phyloP scores from a whole-genome alignment of 2,113 vertebrate genomes.

The Rhinopomastus cyanomelas region DNA sequence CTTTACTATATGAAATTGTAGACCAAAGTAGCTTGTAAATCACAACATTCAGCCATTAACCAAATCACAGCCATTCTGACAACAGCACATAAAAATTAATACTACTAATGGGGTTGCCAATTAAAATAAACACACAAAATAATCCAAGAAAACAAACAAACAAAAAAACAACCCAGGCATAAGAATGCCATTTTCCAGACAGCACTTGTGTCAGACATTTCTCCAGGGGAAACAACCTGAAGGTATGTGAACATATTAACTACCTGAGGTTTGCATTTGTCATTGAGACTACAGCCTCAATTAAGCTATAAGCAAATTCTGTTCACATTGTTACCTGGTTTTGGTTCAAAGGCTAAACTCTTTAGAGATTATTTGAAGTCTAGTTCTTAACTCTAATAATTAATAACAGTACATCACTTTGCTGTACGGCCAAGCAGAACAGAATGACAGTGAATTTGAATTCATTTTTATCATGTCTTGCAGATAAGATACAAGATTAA shows the following conservation, averaged over 20 bases:
- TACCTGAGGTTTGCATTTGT: neutral
- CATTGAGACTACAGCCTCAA: neutral
- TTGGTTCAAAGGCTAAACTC: slow-evolving; percentile 43
- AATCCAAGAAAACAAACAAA: no score
- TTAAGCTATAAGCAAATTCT: neutral
- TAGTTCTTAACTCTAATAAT: slow-evolving; percentile 2
- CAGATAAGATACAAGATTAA: neutral
- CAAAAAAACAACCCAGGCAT: neutral
- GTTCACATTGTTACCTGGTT: neutral
- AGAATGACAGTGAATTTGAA: neutral
- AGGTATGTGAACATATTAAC: neutral
- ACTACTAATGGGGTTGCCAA: neutral
- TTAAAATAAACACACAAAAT: neutral
- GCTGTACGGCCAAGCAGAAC: neutral
- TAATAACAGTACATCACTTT: neutral
- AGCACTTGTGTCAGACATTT: neutral
- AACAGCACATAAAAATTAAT: neutral
- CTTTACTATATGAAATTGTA: neutral
- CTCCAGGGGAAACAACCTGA: neutral
- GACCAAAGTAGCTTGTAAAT: neutral
- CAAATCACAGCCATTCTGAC: neutral
- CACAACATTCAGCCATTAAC: neutral
- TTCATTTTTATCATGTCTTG: neutral
- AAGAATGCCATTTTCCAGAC: neutral
- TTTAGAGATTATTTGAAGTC: neutral